These are phyloP conservation scores for Solenodon paradoxus DNA, from an alignment of 2,113 vertebrate species.

Conservation along the genomic window DNA sequence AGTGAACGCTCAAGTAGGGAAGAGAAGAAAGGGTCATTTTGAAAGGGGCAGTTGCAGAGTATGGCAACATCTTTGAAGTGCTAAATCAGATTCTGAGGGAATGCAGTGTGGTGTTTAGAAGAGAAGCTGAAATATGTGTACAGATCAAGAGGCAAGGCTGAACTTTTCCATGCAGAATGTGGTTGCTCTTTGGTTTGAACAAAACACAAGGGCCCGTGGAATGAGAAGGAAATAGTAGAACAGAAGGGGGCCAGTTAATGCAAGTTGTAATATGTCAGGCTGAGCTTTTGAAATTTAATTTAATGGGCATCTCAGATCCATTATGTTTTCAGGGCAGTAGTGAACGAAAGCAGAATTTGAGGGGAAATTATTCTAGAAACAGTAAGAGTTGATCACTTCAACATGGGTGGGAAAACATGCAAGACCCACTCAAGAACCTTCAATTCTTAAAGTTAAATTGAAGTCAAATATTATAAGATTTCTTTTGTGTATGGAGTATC, in stretches of 20 bases:
- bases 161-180: fast-evolving
- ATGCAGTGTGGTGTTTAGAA: background rate
- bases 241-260: background rate
- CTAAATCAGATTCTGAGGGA: background rate
- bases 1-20: background rate
- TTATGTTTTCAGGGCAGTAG: background rate
- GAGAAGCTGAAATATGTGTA: background rate
- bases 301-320: background rate
- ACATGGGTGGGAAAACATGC: background rate
- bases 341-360: background rate
- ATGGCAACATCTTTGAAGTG: background rate
- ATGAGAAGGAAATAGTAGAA: background rate
- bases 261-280: background rate
- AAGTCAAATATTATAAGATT: background rate
- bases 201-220: background rate
- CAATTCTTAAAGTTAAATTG: background rate
- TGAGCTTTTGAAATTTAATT: constrained; percentile 28
- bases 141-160: background rate
- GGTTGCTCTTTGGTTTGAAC: fast-evolving
- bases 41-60: background rate
- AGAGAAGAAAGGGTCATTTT: background rate
- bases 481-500: background rate
- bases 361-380: background rate
- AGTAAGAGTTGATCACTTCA: background rate
- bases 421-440: background rate